Evolutionary conservation across 2,888 invertebrate genomes (phyloP), one percentile per base, ranked within the genome.

Genomic region (Acleris sparsana): DNA sequence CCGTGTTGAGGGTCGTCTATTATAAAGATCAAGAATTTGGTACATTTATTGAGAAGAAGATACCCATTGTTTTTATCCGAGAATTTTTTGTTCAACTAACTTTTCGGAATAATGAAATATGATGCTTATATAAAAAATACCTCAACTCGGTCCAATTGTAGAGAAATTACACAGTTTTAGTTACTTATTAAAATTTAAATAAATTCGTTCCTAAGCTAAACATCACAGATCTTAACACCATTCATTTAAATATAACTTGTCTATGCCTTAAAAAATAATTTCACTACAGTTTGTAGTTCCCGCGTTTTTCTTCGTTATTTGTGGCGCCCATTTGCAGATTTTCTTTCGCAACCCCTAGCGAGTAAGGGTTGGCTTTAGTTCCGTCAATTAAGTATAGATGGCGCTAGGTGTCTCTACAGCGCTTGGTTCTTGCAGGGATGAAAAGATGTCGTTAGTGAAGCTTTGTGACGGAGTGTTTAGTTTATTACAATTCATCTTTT

Each of bases 271-370:
- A 17, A 44, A 46, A 6, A 44, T 1, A 1, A 44, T 44, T 44
- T 13, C n/a, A 33, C 11, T 0, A n/a, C 0, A 4, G 6, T 2
- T 39, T 20, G 7, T 11, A 49, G 16, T 55, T 55, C 43, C 58
- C 58, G 57, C 61, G 33, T 16, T 48, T 67, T 67, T 46, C 33
- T 51, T 16, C 48, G 52, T n/a, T 58, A 6, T n/a, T 52, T 83
- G 87, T 88, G 86, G 89, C 91, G 90, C 89, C 83, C 71, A 78
- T 80, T 86, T 67, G 89, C 89, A 86, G 86, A 84, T 85, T 86
- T 86, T 84, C 78, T 80, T 82, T 85, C 70, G 88, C 90, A 92
- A 92, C 91, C 92, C 91, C 76, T 87, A 84, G 83, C 72, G 44
- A 70, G 59, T 69, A 76, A 76, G 92, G 91, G 92, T 77, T 89